Evolutionary conservation across 2,113 vertebrate genomes (phyloP), one percentile per base, ranked within the genome.

Genomic region (Burhinus bistriatus): DNA sequence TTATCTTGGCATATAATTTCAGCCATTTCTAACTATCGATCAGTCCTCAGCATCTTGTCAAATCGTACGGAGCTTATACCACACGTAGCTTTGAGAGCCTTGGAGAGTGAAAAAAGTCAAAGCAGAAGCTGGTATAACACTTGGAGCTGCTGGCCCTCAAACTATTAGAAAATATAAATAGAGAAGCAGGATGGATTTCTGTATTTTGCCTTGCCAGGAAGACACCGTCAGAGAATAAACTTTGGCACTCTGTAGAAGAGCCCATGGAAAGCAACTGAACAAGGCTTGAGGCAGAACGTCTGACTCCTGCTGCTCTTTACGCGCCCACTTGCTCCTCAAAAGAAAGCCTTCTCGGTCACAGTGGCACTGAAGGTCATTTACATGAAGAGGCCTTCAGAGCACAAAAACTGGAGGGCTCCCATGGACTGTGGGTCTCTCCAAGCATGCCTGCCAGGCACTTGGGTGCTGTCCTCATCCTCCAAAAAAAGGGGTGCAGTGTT

Each of bases 381-480:
- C 30, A 54, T 1, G 9, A 59, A 65, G 6, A 61, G 54, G 26
- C 13, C 38, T 85, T 70, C 47, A 9, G 23, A 66, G 9, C 9
- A 78, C 64, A 65, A 47, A 16, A 55, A 6, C 6, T 7, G n/a
- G 25, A 51, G 32, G 29, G 15, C 14, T 83, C 54, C 12, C 1
- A 4, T 14, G 77, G 21, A 22, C 13, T 26, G 26, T 2, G 0
- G 21, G 30, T 57, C 29, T 34, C 76, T 75, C 54, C 1, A 5
- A 59, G 17, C 2, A 1, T 6, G 18, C 34, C 29, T 59, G n/a
- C 20, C n/a, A 69, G 21, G 19, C 2, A 1, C 29, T 20, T 40
- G 32, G 0, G 0, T 30, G 30, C 38, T 1, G 0, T 34, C 34
- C 15, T 75, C 11, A 40, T n/a, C n/a, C 36, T 86, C 52, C 21